Conservation (phyloP, 2,888 invertebrate species). For the Cheilosia urbana region DNA sequence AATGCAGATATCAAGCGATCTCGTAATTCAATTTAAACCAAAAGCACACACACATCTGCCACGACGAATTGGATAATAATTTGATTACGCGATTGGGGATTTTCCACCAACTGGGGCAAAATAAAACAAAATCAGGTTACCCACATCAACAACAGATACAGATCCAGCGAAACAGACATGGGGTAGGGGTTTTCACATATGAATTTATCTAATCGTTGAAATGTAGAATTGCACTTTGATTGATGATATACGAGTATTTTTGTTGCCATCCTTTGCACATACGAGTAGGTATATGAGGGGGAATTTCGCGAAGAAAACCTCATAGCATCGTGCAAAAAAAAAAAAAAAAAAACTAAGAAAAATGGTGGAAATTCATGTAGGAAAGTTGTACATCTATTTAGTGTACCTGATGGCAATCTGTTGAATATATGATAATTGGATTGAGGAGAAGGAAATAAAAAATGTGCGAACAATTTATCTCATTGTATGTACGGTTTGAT, state of each 20-base stretch:
- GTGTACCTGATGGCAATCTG: constrained; percentile 38
- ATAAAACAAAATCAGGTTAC: constrained; percentile 26
- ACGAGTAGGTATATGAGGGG: neutral
- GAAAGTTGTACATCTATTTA: constrained; percentile 54
- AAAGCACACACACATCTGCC: neutral
- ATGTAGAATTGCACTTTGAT: constrained; percentile 38
- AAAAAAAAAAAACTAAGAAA: neutral
- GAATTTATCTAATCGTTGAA: constrained; percentile 51
- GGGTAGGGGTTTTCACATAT: constrained; percentile 1
- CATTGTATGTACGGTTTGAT: constrained; percentile 1
- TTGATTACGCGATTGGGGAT: constrained; percentile 62
- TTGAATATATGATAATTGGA: constrained; percentile 57
- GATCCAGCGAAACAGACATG: neutral
- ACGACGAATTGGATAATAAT: constrained; percentile 60
- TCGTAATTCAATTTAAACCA: constrained; percentile 62
- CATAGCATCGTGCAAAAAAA: constrained; percentile 11
- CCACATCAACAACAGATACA: neutral
- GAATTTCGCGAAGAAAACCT: neutral
- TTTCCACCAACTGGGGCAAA: constrained; percentile 25
- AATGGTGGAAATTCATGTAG: constrained; percentile 44
- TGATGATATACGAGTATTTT: constrained; percentile 32
- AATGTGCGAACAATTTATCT: constrained; percentile 39
- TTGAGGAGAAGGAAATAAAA: neutral
- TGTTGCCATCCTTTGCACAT: constrained; percentile 9
- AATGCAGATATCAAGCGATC: constrained; percentile 19